phyloP scores from a whole-genome alignment of 1,140 invertebrate species.

The Philopotamus ludificatus region DNA sequence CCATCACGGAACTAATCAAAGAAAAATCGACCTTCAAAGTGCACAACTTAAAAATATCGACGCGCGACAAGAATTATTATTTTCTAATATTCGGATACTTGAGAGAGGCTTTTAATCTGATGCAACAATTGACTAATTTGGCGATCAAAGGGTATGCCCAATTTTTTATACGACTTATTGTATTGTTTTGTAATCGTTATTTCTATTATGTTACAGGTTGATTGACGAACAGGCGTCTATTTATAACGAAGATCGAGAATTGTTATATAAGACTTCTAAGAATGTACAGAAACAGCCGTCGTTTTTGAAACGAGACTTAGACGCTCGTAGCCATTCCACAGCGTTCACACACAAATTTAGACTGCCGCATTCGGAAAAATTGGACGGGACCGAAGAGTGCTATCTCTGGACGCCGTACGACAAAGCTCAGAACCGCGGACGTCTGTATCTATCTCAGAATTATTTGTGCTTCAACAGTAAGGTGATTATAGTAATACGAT shows the following conservation, averaged over 20 bases:
- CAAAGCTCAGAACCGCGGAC: constrained; percentile 86
- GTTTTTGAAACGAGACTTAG: constrained; percentile 90
- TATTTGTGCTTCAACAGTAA: constrained; percentile 96
- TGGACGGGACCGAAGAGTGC: constrained; percentile 90
- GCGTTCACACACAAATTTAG: constrained; percentile 81
- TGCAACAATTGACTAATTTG: constrained; percentile 94
- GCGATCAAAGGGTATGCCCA: constrained; percentile 94
- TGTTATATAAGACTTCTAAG: constrained; percentile 78
- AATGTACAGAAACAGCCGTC: constrained; percentile 85
- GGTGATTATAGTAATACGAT: constrained; percentile 61
- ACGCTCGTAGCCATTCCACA: constrained; percentile 90
- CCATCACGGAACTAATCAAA: constrained; percentile 72
- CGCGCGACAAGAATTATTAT: constrained; percentile 77
- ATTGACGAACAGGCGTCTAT: constrained; percentile 80
- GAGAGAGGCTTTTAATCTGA: constrained; percentile 85
- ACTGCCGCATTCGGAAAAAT: constrained; percentile 82
- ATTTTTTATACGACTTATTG: no score
- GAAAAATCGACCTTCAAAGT: constrained; percentile 79
- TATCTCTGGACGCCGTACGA: constrained; percentile 95
- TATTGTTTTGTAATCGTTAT: not conserved
- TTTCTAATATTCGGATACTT: constrained; percentile 91
- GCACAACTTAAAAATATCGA: constrained; percentile 82
- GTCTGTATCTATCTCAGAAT: constrained; percentile 89
- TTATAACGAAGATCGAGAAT: constrained; percentile 81
- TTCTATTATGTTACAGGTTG: constrained; percentile 57